phyloP scores from a whole-genome alignment of 2,888 invertebrate genomes.

The Machimus atricapillus region DNA sequence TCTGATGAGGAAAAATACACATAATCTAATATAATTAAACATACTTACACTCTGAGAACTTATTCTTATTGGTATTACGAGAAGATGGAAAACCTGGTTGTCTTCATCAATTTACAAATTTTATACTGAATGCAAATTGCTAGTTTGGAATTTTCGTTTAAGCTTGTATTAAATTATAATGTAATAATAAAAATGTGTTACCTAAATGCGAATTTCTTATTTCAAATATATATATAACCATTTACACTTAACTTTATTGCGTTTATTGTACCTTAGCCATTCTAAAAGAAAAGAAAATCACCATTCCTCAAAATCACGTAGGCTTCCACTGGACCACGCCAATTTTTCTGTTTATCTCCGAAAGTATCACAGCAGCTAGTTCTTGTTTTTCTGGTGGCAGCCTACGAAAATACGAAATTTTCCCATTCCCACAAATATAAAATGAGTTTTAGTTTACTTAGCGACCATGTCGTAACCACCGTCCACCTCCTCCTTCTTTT shows the following conservation, averaged over 20 bases:
- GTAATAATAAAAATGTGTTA: no score
- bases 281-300: background rate
- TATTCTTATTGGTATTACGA: no score
- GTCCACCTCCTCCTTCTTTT: constrained; percentile 61
- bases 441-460: constrained; percentile 40
- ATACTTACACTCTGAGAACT: no score
- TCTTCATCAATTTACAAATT: no score
- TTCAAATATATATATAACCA: background rate
- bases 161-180: no score
- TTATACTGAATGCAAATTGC: no score
- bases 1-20: no score
- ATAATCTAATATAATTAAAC: no score
- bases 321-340: constrained; percentile 76
- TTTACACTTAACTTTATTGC: background rate
- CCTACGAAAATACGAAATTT: constrained; percentile 35
- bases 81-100: no score
- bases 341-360: constrained; percentile 71
- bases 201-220: no score
- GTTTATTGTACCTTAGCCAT: background rate
- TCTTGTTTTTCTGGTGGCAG: constrained; percentile 71
- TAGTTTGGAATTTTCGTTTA: no score
- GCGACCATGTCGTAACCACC: constrained; percentile 60
- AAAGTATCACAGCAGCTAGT: constrained; percentile 76
- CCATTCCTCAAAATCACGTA: background rate
- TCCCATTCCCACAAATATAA: background rate